phyloP scores from a whole-genome alignment of 2,797 vertebrate genomes.

The Spheniscus humboldti region DNA sequence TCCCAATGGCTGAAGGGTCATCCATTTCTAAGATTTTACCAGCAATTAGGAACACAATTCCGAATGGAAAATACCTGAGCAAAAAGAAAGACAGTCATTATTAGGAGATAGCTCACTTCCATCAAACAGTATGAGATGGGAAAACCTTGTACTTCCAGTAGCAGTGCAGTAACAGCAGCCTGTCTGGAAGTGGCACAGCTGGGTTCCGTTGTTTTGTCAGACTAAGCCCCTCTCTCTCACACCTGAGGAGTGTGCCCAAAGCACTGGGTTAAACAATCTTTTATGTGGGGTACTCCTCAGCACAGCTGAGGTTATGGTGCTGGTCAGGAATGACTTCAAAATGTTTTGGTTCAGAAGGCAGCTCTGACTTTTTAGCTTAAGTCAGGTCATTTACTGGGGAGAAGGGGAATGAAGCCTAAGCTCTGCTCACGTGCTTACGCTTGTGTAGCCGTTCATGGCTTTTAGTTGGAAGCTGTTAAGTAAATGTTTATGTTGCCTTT shows the following conservation, averaged over 20 bases:
- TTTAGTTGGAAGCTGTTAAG: background rate
- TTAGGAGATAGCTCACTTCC: background rate
- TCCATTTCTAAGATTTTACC: slow-evolving; percentile 99
- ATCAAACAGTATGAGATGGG: background rate
- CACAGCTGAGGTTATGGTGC: background rate
- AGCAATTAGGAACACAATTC: slow-evolving; percentile 96
- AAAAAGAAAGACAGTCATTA: background rate
- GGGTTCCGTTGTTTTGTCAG: background rate
- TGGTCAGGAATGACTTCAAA: background rate
- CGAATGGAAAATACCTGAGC: slow-evolving; percentile 95
- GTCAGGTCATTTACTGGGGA: background rate
- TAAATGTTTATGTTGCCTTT: slow-evolving; percentile 32
- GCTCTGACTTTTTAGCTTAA: background rate
- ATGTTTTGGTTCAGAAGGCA: background rate
- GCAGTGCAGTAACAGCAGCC: background rate
- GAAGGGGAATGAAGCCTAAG: background rate
- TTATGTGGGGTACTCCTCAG: background rate
- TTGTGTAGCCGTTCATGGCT: background rate
- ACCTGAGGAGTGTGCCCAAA: background rate
- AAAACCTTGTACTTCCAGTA: background rate
- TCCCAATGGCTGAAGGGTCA: slow-evolving; percentile 91
- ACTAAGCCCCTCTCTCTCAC: background rate
- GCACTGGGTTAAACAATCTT: background rate
- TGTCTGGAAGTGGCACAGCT: background rate
- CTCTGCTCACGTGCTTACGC: background rate